phyloP scores from a whole-genome alignment of 2,888 invertebrate genomes.

The Tricholauxania praeusta region DNA sequence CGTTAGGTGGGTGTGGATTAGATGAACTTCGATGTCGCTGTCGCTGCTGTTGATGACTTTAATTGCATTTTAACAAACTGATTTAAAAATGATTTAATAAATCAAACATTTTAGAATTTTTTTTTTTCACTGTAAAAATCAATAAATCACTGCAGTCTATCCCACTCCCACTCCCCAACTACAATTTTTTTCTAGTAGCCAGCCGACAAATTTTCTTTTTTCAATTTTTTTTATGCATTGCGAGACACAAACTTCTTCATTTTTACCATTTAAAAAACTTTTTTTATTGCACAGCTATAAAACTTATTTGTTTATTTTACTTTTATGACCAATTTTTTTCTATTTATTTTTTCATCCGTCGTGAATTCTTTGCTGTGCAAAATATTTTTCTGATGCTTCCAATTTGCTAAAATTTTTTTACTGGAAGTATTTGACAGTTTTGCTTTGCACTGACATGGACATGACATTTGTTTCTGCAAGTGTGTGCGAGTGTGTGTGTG shows the following conservation, averaged over 20 bases:
- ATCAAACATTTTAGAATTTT: background rate
- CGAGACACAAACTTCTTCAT: background rate
- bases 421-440: conserved; percentile 17
- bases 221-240: background rate
- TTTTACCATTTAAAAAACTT: conserved; percentile 3
- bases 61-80: background rate
- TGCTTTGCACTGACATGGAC: background rate
- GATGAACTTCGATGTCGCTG: background rate
- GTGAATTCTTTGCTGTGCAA: conserved; percentile 9
- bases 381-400: conserved; percentile 22
- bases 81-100: background rate
- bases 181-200: background rate
- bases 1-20: background rate
- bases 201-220: too few relatives aligned
- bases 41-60: background rate
- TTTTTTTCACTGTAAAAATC: conserved; percentile 43
- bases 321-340: conserved; percentile 2
- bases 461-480: background rate
- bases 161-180: conserved; percentile 33
- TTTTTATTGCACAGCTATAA: background rate
- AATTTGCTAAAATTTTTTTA: background rate
- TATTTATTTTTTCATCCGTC: background rate
- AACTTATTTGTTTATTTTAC: conserved; percentile 14
- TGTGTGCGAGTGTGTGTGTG: conserved; percentile 14
- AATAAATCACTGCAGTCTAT: conserved; percentile 47